These are phyloP conservation scores for Podiceps cristatus DNA, from an alignment of 2,113 vertebrate genomes.

Conservation along the genomic window DNA sequence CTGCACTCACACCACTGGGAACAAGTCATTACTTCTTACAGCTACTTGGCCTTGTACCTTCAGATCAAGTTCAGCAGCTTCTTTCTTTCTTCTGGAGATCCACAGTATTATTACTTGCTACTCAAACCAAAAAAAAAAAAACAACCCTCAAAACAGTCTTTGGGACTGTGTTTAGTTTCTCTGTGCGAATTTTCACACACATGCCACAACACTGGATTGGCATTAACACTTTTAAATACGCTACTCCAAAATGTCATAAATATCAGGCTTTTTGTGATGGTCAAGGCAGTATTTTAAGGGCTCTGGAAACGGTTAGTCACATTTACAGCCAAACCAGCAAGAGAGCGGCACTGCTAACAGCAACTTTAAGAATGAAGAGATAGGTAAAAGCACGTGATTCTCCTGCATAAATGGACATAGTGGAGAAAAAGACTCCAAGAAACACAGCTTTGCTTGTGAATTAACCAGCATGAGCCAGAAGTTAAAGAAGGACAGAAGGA, in stretches of 20 bases:
- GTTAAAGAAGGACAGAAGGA: no score
- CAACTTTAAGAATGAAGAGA: background rate
- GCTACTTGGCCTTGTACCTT: background rate
- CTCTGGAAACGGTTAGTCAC: background rate
- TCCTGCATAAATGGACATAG: background rate
- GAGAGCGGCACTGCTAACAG: background rate
- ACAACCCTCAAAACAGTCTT: background rate
- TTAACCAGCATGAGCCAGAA: background rate
- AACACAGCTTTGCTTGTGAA: background rate
- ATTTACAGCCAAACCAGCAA: background rate
- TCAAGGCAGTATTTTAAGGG: background rate
- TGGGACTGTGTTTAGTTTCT: background rate
- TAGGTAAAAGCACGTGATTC: background rate
- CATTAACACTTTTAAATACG: background rate
- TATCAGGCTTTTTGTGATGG: background rate
- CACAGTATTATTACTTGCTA: background rate
- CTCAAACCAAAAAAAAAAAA: background rate
- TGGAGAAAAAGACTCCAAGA: background rate
- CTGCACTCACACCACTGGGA: background rate
- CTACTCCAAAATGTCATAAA: background rate
- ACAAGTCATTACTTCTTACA: background rate
- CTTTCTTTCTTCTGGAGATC: background rate
- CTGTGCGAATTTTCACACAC: background rate
- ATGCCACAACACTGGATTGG: fast-evolving
- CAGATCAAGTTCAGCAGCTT: background rate